These are phyloP conservation scores for Lagocephalus sceleratus DNA, from an alignment of 2,797 vertebrate genomes.

Conservation along the genomic window DNA sequence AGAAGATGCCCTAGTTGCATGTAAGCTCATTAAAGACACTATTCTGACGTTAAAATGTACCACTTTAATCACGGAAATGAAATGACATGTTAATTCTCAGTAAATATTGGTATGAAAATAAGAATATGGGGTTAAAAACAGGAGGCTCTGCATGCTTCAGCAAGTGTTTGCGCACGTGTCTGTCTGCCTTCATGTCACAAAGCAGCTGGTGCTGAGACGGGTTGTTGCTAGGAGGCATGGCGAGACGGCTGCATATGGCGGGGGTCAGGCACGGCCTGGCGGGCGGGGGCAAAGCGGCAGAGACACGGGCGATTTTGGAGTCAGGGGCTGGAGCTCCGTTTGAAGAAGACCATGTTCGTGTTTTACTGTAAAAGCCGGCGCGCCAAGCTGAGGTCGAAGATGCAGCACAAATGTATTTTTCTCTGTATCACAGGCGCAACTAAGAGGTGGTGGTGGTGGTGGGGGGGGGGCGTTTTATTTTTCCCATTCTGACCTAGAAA, in stretches of 20 bases:
- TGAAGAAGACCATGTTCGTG: not conserved
- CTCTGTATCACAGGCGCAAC: no score
- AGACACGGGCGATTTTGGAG: constrained; percentile 31
- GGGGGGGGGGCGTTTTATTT: no score
- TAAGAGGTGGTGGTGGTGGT: no score
- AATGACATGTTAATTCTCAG: no score
- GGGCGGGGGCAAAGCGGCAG: constrained; percentile 19
- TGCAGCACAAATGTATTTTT: no score
- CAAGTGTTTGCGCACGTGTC: constrained; percentile 10
- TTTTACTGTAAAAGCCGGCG: not conserved
- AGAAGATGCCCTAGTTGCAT: no score
- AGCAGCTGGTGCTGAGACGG: constrained; percentile 32
- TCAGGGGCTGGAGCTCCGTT: constrained; percentile 2
- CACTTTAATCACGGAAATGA: no score
- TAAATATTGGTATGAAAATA: no score
- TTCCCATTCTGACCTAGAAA: no score
- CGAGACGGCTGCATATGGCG: constrained; percentile 49
- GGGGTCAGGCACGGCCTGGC: constrained; percentile 40
- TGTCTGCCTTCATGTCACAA: constrained; percentile 17
- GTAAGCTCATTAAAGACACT: no score
- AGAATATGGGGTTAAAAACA: not conserved
- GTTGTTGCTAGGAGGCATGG: constrained; percentile 47
- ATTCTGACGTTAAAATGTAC: no score
- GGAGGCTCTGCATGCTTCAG: not conserved
- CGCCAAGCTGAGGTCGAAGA: no score